Conservation (phyloP, 1,140 invertebrate species). For the Nasonia longicornis region DNA sequence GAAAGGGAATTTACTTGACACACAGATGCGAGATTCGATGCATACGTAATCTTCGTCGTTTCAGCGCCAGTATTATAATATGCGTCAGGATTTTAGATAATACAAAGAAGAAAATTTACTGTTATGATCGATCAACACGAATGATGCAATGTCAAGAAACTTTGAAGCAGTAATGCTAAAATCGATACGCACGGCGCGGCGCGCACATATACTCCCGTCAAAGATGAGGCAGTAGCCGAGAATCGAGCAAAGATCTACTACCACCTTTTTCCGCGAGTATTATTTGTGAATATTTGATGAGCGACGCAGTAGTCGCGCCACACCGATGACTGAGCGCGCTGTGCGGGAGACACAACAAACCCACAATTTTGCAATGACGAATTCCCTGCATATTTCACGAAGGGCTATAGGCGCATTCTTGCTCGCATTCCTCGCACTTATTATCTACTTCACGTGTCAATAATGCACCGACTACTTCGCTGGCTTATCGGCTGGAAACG, state of each 20-base stretch:
- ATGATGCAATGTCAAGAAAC: background rate
- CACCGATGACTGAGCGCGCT: slow-evolving; percentile 51
- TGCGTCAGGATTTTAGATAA: too few relatives aligned
- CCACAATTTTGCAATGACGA: slow-evolving; percentile 60
- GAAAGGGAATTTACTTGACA: slow-evolving; percentile 10
- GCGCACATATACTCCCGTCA: background rate
- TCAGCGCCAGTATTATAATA: too few relatives aligned
- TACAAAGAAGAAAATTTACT: too few relatives aligned
- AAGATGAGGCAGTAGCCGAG: background rate
- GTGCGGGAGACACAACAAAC: slow-evolving; percentile 47
- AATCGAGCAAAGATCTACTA: background rate
- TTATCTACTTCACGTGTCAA: slow-evolving; percentile 1
- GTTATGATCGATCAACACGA: background rate
- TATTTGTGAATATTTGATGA: slow-evolving; percentile 55
- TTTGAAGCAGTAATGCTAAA: background rate
- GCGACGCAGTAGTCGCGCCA: slow-evolving; percentile 42
- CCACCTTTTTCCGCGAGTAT: slow-evolving; percentile 10
- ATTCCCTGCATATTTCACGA: slow-evolving; percentile 61
- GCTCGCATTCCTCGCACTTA: slow-evolving; percentile 29
- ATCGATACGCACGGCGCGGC: background rate
- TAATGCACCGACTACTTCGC: background rate
- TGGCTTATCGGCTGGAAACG: background rate
- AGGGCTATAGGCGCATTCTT: slow-evolving; percentile 41
- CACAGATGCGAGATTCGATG: background rate
- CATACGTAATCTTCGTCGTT: slow-evolving; percentile 10